Evolutionary conservation across 53 echinoderm and acorn worm species (phyloP).

Genomic region (Paelopatides confundens): DNA sequence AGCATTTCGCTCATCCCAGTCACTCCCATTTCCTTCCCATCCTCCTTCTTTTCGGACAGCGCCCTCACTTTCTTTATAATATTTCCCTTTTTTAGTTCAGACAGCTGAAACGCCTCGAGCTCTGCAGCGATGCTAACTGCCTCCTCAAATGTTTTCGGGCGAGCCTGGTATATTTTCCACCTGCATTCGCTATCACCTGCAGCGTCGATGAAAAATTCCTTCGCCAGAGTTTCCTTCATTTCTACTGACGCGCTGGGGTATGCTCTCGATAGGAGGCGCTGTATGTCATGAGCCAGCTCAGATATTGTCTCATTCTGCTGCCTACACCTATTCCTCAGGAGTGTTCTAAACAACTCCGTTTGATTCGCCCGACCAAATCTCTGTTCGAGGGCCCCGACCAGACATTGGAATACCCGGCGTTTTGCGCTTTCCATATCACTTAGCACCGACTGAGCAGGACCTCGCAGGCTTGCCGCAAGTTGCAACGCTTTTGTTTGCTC

Average conservation of each 20-base stretch:
- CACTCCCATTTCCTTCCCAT: not conserved
- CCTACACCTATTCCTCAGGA: slow-evolving; percentile 41
- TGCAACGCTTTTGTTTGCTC: too few relatives aligned
- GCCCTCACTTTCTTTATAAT: not conserved
- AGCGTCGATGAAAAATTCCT: not conserved
- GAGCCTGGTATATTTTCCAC: slow-evolving; percentile 1
- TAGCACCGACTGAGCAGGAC: too few relatives aligned
- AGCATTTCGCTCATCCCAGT: not conserved
- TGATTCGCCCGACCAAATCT: slow-evolving; percentile 64
- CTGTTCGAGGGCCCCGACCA: too few relatives aligned
- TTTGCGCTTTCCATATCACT: too few relatives aligned
- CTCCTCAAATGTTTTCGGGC: not conserved
- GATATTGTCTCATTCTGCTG: slow-evolving; percentile 50
- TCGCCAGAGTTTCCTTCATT: too few relatives aligned
- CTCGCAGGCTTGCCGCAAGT: too few relatives aligned
- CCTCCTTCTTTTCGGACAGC: not conserved
- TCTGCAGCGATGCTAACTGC: not conserved
- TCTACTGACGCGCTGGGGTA: slow-evolving; percentile 12
- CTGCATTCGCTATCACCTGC: not conserved
- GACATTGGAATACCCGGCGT: too few relatives aligned
- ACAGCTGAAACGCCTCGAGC: not conserved
- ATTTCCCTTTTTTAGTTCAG: not conserved
- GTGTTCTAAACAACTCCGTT: slow-evolving; percentile 54
- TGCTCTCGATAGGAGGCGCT: slow-evolving; percentile 26
- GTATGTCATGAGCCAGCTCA: slow-evolving; percentile 40